Evolutionary conservation across 2,113 vertebrate species (phyloP), one percentile per base, ranked within the genome.

Genomic region (Grallaria varia): DNA sequence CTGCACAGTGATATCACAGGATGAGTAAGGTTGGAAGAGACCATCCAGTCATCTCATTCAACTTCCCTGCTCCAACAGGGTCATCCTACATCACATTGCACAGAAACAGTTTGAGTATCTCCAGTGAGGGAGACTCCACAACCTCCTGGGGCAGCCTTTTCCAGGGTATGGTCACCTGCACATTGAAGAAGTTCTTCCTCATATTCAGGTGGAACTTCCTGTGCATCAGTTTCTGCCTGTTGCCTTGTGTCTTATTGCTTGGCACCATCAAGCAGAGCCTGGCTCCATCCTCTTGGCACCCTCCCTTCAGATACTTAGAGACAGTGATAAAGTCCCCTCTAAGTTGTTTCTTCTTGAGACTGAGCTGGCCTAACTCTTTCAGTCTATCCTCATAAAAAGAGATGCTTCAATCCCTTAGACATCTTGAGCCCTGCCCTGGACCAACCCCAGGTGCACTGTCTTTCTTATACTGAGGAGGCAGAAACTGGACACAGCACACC

Each of bases 251-350:
- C 19, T 20, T 39, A 1, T 30, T 59, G 33, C 31, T 35, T 25
- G 53, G 30, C 16, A 27, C 53, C 8, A 4, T 12, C 0, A 0
- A 53, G n/a, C 14, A 17, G 17, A 83, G n/a, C 39, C 60, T 45
- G 11, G 45, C 14, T 31, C 13, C 23, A 30, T 40, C 14, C 6
- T 47, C 28, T 53, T 68, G n/a, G 28, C 16, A 12, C 3, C 4
- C 18, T 5, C 4, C 5, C 25, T 62, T 60, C n/a, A 47, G 39
- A 47, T 62, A n/a, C 6, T 75, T 60, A 25, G 1, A 75, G 45
- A 14, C 53, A 8, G 22, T 53, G 47, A 12, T 75, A 55, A 60
- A 7, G 5, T 6, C 17, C 59, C 12, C n/a, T 68, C 28, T 68
- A 20, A 35, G 14, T 27, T 19, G 2, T 52, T 31, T n/a, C 31